These are phyloP conservation scores for Dicyrtoma fusca DNA, from an alignment of 2,888 invertebrate species.

Conservation along the genomic window DNA sequence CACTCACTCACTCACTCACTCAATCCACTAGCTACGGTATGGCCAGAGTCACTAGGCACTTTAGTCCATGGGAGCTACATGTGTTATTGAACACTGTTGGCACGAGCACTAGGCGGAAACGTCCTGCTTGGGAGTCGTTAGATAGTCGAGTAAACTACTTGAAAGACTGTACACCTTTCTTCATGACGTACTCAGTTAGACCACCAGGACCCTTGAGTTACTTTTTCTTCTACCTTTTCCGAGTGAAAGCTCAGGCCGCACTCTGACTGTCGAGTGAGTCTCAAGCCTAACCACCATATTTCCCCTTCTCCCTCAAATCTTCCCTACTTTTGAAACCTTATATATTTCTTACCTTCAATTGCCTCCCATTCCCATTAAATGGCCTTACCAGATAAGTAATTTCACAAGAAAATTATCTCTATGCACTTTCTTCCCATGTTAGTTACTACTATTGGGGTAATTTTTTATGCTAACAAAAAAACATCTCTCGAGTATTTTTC, in stretches of 20 bases:
- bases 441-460: too few relatives aligned
- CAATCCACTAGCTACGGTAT: too few relatives aligned
- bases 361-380: background rate
- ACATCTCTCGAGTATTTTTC: background rate
- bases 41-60: too few relatives aligned
- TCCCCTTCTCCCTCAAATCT: background rate
- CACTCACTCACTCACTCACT: background rate
- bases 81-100: too few relatives aligned
- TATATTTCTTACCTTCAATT: background rate
- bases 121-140: too few relatives aligned
- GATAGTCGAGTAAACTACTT: constrained; percentile 8
- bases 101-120: too few relatives aligned
- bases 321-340: background rate
- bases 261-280: background rate
- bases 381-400: background rate
- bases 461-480: background rate
- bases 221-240: too few relatives aligned
- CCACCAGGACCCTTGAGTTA: background rate
- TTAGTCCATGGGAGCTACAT: too few relatives aligned
- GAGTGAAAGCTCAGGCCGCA: too few relatives aligned
- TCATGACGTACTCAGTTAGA: constrained; percentile 2
- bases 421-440: background rate
- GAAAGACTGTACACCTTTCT: constrained; percentile 18
- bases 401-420: background rate
- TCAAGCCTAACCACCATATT: background rate